Percentiles rank a stretch among this genome's conserved stretches.
Evolutionary conservation across 2,888 invertebrate species (phyloP).

Genomic region (Stictocephala bisonia): DNA sequence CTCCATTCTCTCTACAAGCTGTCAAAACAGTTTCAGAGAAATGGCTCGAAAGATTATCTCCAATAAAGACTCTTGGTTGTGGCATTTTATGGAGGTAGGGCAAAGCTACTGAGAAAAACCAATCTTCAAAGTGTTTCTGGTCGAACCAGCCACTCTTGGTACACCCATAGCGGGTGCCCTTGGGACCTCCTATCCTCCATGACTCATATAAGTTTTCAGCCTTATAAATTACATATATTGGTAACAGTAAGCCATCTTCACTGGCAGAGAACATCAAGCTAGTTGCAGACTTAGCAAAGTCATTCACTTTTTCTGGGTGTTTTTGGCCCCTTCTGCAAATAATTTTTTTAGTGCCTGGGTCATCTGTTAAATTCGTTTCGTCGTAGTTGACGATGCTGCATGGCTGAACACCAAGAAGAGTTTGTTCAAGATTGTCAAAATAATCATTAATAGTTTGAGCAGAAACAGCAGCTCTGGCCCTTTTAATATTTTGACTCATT

Average conservation of each 20-base stretch:
- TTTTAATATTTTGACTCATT: no score
- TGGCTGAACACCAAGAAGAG: no score
- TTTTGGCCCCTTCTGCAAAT: no score
- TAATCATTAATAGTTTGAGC: no score
- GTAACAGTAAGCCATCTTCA: background rate
- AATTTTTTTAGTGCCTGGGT: no score
- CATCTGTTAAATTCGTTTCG: no score
- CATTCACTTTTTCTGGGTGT: no score
- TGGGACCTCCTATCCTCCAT: background rate
- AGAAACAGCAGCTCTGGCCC: no score
- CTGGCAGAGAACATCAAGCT: conserved; percentile 13
- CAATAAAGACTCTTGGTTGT: background rate
- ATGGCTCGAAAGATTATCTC: background rate
- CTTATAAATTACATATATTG: background rate
- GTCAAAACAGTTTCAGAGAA: conserved; percentile 10
- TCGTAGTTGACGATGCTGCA: no score
- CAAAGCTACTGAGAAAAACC: background rate
- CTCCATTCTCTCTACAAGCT: conserved; percentile 5
- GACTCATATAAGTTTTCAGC: conserved; percentile 13
- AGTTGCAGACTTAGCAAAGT: no score
- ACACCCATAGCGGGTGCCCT: conserved; percentile 5
- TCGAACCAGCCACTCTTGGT: background rate
- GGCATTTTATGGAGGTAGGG: conserved; percentile 4
- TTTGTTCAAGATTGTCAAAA: no score
- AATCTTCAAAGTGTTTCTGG: background rate